These are phyloP conservation scores for Folsomia candida DNA, from an alignment of 2,888 invertebrate genomes.

Conservation along the genomic window DNA sequence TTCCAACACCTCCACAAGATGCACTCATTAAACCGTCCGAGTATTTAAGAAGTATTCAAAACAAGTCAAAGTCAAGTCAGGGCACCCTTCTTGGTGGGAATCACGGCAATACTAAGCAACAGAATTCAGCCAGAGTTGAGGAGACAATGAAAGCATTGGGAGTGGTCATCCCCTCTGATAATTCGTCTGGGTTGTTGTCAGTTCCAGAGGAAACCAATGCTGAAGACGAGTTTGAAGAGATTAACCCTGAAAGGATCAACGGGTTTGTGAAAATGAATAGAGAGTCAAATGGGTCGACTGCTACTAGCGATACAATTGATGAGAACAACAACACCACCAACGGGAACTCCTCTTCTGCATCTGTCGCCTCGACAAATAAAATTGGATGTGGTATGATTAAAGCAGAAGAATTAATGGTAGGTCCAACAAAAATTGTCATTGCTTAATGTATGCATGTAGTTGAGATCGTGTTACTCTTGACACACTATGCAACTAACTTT, in stretches of 20 bases:
- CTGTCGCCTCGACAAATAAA: conserved; percentile 24
- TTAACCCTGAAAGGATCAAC: conserved; percentile 45
- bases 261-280: conserved; percentile 6
- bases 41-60: conserved; percentile 79
- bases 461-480: too few species aligned
- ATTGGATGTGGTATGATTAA: conserved; percentile 39
- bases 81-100: too few species aligned
- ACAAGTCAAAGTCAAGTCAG: conserved; percentile 43
- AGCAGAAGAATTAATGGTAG: conserved; percentile 49
- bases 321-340: conserved; percentile 24
- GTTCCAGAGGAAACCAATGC: conserved; percentile 45
- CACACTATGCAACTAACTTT: too few species aligned
- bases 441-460: too few species aligned
- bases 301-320: conserved; percentile 9
- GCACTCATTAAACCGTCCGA: conserved; percentile 88
- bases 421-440: background rate
- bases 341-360: conserved; percentile 28
- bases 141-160: conserved; percentile 42
- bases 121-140: conserved; percentile 35
- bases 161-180: too few species aligned
- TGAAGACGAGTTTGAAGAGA: conserved; percentile 48
- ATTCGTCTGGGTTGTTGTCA: conserved; percentile 37
- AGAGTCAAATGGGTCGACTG: conserved; percentile 1
- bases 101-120: conserved; percentile 5
- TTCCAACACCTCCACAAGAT: conserved; percentile 71